Conservation (phyloP, 64 coral and sea anemone species). For the Trachythela sp. region DNA sequence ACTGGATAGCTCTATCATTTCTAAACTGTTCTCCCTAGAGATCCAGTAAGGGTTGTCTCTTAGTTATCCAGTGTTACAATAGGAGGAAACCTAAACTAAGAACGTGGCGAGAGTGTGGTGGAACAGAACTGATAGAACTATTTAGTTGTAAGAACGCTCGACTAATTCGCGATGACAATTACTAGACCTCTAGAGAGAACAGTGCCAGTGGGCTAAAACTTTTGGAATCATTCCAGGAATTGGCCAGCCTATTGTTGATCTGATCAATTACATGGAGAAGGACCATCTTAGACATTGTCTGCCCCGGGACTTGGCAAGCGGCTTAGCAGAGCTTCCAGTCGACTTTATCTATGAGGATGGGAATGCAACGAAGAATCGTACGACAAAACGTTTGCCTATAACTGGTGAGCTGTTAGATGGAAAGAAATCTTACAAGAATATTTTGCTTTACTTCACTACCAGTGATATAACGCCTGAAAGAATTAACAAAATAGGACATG, state of each 20-base stretch:
- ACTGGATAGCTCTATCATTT: too few species aligned
- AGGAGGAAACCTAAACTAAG: too few species aligned
- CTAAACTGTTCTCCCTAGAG: too few species aligned
- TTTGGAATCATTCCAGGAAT: background rate
- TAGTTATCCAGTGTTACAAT: too few species aligned
- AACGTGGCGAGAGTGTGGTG: too few species aligned
- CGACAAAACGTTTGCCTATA: background rate
- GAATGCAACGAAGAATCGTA: background rate
- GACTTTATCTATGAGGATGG: background rate
- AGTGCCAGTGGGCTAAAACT: background rate
- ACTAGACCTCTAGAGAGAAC: background rate
- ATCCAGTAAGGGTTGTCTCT: too few species aligned
- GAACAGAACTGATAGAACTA: background rate
- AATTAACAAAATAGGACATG: background rate
- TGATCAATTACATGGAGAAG: background rate
- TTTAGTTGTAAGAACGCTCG: background rate
- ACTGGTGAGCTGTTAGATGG: background rate
- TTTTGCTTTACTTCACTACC: conserved; percentile 5
- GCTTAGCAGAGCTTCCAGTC: background rate
- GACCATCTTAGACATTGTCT: conserved; percentile 8
- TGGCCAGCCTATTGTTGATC: background rate
- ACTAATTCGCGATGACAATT: background rate
- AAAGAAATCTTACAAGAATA: background rate
- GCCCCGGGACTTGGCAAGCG: background rate
- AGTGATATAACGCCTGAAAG: conserved; percentile 18